A percentile compares a stretch with the other conserved stretches of the same genome.
Conservation (phyloP, 2,113 vertebrate species). For the Xenus cinereus region DNA sequence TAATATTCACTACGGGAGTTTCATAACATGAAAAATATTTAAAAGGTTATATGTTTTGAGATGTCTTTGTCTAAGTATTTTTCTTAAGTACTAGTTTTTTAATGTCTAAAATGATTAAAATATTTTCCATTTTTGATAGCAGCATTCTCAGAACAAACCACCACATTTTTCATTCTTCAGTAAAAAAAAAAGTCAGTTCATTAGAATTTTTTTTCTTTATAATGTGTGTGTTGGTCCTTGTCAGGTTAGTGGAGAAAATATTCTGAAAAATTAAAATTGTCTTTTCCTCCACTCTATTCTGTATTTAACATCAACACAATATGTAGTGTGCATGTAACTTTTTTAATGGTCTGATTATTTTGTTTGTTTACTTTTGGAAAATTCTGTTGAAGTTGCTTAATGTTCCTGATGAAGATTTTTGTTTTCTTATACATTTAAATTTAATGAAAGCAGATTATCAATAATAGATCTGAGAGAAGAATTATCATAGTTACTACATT, state of each 20-base stretch:
- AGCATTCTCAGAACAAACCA: not conserved
- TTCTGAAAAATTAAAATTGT: not conserved
- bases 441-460: not conserved
- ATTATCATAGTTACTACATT: not conserved
- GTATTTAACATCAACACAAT: not conserved
- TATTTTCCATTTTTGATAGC: not conserved
- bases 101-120: not conserved
- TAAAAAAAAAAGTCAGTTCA: not conserved
- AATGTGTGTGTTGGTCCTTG: not conserved
- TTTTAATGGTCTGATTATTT: not conserved
- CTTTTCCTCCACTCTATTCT: not conserved
- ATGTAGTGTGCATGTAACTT: not conserved
- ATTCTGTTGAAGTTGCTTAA: not conserved
- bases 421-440: not conserved
- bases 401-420: not conserved
- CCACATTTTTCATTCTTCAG: not conserved
- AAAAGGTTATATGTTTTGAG: not conserved
- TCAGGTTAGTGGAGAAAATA: not conserved
- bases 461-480: not conserved
- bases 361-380: conserved; percentile 1
- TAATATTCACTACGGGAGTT: not conserved
- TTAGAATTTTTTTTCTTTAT: not conserved
- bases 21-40: not conserved
- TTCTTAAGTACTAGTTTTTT: not conserved
- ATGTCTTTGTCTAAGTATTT: not conserved